phyloP scores from a whole-genome alignment of 2,113 vertebrate species.

The Oriolus oriolus region DNA sequence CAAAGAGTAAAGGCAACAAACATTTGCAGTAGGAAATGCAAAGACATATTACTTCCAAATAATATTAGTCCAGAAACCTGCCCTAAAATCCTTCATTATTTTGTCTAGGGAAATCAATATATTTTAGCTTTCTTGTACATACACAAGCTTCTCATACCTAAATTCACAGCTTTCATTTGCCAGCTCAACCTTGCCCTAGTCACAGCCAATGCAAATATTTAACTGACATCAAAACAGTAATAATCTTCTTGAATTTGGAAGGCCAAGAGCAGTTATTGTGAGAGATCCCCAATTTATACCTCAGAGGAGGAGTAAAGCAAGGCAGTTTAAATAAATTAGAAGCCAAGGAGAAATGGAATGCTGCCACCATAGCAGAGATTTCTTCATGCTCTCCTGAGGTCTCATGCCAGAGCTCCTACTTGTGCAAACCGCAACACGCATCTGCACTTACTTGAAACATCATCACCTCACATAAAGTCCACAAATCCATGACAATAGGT shows the following conservation, averaged over 20 bases:
- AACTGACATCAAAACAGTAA: background rate
- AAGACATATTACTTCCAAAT: background rate
- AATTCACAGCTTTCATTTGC: background rate
- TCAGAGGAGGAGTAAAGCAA: background rate
- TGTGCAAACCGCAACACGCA: accelerated
- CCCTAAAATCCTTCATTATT: background rate
- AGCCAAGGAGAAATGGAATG: background rate
- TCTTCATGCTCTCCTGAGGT: background rate
- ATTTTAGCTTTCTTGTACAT: background rate
- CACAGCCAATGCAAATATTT: background rate
- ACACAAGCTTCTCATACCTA: background rate
- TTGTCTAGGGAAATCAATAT: background rate
- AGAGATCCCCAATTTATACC: background rate
- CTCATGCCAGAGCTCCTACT: background rate
- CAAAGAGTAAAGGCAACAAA: background rate
- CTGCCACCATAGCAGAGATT: background rate
- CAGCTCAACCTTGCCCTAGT: background rate
- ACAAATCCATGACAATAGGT: background rate
- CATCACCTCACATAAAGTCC: background rate
- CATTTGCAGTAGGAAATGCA: background rate
- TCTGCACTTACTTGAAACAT: background rate
- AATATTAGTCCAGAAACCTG: background rate
- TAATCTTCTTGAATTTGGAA: background rate
- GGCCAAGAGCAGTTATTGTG: background rate
- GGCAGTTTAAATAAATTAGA: background rate